A percentile compares a stretch with the other conserved stretches of the same genome.
These are phyloP conservation scores for Lepus townsendii DNA, from an alignment of 2,797 vertebrate genomes.

Conservation along the genomic window DNA sequence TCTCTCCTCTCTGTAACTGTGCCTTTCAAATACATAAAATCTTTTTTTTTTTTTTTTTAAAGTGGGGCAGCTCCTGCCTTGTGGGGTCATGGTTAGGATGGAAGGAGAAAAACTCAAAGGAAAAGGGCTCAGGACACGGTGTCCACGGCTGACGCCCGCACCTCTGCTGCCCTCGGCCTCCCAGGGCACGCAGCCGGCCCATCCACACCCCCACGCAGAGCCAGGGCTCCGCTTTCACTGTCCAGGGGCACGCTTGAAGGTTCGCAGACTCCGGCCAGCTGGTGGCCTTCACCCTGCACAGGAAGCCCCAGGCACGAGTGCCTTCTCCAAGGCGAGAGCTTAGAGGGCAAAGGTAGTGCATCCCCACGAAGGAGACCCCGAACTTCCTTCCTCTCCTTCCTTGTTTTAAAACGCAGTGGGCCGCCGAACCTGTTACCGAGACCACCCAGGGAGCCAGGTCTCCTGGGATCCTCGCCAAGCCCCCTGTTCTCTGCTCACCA, in stretches of 20 bases:
- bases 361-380: not conserved
- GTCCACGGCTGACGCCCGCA: too few relatives aligned
- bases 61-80: not conserved
- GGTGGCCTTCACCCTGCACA: not conserved
- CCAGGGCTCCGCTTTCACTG: rapidly evolving
- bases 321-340: not conserved
- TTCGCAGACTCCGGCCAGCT: not conserved
- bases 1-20: too few relatives aligned
- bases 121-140: not conserved
- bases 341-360: not conserved
- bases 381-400: not conserved
- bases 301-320: not conserved
- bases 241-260: too few relatives aligned
- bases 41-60: too few relatives aligned
- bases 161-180: not conserved
- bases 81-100: too few relatives aligned
- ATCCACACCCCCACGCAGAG: not conserved
- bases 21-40: too few relatives aligned
- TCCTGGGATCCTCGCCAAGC: slow-evolving; percentile 70
- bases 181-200: rapidly evolving
- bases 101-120: not conserved
- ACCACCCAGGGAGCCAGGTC: slow-evolving; percentile 61
- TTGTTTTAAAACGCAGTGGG: slow-evolving; percentile 28
- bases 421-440: slow-evolving; percentile 70
- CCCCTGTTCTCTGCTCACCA: slow-evolving; percentile 68